These are phyloP conservation scores for Drepanosiphum platanoidis DNA, from an alignment of 2,888 invertebrate species.

Conservation along the genomic window DNA sequence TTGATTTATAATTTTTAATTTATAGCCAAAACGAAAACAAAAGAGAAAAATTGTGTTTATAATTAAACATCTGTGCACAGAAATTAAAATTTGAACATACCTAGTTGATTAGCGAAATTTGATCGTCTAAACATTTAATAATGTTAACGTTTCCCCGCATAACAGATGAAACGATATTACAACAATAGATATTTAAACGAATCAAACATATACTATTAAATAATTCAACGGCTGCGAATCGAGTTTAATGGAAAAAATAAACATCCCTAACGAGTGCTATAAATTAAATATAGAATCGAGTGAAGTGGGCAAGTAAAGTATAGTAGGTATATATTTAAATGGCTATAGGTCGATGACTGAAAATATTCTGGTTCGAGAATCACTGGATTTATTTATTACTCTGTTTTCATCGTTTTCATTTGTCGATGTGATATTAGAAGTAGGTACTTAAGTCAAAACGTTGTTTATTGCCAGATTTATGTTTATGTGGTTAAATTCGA, in stretches of 20 bases:
- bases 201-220: neutral
- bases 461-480: conserved; percentile 12
- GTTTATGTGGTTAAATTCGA: neutral
- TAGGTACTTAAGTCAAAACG: neutral
- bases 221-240: neutral
- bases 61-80: no score
- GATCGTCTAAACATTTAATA: no score
- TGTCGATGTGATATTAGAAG: neutral
- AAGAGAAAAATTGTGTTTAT: neutral
- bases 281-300: conserved; percentile 28
- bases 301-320: conserved; percentile 48
- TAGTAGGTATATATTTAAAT: conserved; percentile 13
- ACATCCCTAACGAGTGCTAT: neutral
- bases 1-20: neutral
- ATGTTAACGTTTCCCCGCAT: no score
- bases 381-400: conserved; percentile 7
- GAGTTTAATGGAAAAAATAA: conserved; percentile 7
- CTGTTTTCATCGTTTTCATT: neutral
- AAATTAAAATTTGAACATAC: no score
- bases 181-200: neutral
- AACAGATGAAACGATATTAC: no score
- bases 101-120: no score
- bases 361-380: conserved; percentile 16
- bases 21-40: neutral
- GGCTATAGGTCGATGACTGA: conserved; percentile 25